phyloP scores from a whole-genome alignment of 2,888 invertebrate species.

The Sabatieria punctata region DNA sequence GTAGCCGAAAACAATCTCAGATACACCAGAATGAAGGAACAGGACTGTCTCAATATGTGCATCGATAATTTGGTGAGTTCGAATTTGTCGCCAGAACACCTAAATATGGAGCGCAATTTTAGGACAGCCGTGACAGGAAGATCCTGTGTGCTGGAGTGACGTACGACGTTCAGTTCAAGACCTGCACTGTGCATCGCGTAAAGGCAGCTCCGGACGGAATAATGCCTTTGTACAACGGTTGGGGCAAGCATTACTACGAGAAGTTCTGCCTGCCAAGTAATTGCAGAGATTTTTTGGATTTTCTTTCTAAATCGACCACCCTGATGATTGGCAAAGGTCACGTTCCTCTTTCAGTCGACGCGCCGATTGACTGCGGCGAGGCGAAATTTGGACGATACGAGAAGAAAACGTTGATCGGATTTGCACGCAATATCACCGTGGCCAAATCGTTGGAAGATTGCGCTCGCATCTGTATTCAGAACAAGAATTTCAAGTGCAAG shows the following conservation, averaged over 20 bases:
- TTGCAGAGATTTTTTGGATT: too few species aligned
- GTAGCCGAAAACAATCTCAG: slow-evolving; percentile 12
- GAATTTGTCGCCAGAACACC: neutral
- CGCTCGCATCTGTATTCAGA: slow-evolving; percentile 21
- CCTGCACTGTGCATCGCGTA: neutral
- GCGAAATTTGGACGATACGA: slow-evolving; percentile 24
- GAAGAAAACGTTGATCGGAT: slow-evolving; percentile 25
- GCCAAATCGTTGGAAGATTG: slow-evolving; percentile 22
- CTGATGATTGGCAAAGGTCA: too few species aligned
- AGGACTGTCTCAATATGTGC: slow-evolving; percentile 20
- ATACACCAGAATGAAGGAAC: slow-evolving; percentile 20
- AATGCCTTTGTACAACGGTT: neutral
- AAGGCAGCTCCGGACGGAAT: neutral
- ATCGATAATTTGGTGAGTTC: slow-evolving; percentile 15
- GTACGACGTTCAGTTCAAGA: neutral
- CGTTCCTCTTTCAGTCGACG: neutral
- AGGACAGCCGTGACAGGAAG: neutral
- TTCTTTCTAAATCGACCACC: too few species aligned
- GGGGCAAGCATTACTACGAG: slow-evolving; percentile 23
- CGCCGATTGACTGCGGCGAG: slow-evolving; percentile 17
- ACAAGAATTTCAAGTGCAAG: slow-evolving; percentile 8
- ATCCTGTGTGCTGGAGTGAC: neutral
- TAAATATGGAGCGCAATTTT: neutral
- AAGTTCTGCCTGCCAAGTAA: slow-evolving; percentile 25
- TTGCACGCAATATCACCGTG: slow-evolving; percentile 18